Conservation (phyloP, 2,797 vertebrate genomes). For the Acanthurus tractus region DNA sequence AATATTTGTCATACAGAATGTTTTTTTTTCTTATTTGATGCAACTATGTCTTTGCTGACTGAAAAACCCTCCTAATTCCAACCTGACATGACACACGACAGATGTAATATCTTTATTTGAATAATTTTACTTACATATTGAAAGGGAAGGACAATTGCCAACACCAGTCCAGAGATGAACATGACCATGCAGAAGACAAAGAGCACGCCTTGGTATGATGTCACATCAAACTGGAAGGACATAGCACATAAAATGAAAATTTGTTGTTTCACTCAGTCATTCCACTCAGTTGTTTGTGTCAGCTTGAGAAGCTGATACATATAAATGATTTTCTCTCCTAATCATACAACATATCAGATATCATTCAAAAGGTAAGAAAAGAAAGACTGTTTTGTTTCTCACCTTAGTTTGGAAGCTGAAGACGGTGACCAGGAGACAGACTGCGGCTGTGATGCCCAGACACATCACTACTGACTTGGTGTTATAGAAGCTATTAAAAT, state of each 20-base stretch:
- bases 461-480: conserved; percentile 94
- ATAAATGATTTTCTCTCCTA: not conserved
- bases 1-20: not conserved
- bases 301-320: not conserved
- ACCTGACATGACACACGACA: not conserved
- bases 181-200: conserved; percentile 91
- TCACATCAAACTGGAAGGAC: conserved; percentile 90
- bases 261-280: not conserved
- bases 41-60: not conserved
- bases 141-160: conserved; percentile 90
- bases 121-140: conserved; percentile 87
- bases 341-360: not conserved
- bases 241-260: conserved; percentile 26
- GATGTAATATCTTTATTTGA: not conserved
- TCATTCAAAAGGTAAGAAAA: not conserved
- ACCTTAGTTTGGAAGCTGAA: conserved; percentile 97
- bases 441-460: conserved; percentile 91
- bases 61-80: not conserved
- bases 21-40: conserved; percentile 9
- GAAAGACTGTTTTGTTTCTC: conserved; percentile 33
- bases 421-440: conserved; percentile 91
- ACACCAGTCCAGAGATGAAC: conserved; percentile 89
- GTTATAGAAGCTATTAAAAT: conserved; percentile 89
- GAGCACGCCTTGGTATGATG: conserved; percentile 91
- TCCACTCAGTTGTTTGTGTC: not conserved